These are phyloP conservation scores for Drosophila jambulina DNA, from an alignment of 1,140 invertebrate genomes.

Conservation along the genomic window DNA sequence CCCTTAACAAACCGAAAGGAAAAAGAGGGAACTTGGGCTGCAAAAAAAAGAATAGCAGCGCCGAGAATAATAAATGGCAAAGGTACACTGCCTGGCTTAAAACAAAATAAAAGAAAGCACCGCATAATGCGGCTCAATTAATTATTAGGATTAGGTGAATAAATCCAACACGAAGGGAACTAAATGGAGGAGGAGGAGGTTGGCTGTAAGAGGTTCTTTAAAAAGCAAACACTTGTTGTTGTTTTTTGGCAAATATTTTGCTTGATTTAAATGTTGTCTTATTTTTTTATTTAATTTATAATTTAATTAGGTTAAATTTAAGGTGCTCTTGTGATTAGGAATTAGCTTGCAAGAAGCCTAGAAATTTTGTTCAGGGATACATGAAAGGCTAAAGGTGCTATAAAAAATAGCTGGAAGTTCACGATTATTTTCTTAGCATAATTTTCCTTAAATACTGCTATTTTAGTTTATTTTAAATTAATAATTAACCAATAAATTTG, in stretches of 20 bases:
- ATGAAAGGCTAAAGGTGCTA: background rate
- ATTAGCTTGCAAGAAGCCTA: background rate
- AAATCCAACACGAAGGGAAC: background rate
- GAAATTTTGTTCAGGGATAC: background rate
- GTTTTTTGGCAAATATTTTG: background rate
- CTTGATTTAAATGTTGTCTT: background rate
- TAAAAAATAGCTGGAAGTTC: too few relatives aligned
- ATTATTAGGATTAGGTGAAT: slow-evolving; percentile 18
- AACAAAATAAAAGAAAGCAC: slow-evolving; percentile 13
- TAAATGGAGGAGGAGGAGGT: background rate
- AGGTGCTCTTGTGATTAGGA: too few relatives aligned
- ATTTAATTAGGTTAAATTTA: background rate
- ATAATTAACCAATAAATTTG: too few relatives aligned
- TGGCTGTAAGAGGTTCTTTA: background rate
- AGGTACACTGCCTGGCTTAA: slow-evolving; percentile 10
- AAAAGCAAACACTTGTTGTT: background rate
- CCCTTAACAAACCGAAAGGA: background rate
- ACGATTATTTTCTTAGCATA: too few relatives aligned
- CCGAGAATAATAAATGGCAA: background rate
- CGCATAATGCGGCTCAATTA: slow-evolving; percentile 20
- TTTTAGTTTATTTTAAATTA: too few relatives aligned
- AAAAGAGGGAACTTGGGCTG: slow-evolving; percentile 1
- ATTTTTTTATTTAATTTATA: background rate
- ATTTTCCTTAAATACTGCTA: too few relatives aligned
- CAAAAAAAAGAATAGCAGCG: background rate